phyloP scores from a whole-genome alignment of 2,888 invertebrate genomes.

The Drosophila macrospina region DNA sequence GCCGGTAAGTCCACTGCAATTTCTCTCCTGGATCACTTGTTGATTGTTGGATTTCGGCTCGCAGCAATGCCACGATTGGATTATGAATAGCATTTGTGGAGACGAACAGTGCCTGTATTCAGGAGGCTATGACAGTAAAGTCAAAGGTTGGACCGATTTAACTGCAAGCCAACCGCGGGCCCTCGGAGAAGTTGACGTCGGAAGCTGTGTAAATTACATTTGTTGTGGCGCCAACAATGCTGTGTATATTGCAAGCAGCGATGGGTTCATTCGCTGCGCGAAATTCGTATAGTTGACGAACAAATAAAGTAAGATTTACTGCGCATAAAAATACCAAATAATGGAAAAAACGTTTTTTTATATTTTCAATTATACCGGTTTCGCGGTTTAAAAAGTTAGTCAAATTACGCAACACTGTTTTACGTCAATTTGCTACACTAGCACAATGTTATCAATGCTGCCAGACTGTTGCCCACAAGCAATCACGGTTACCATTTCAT shows the following conservation, averaged over 20 bases:
- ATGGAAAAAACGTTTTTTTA: no score
- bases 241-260: slow-evolving; percentile 81
- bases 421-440: slow-evolving; percentile 13
- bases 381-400: neutral
- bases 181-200: slow-evolving; percentile 80
- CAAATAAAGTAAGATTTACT: slow-evolving; percentile 4
- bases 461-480: no score
- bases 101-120: slow-evolving; percentile 79
- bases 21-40: neutral
- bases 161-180: slow-evolving; percentile 68
- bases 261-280: slow-evolving; percentile 81
- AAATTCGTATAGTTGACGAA: slow-evolving; percentile 67
- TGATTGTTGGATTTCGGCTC: neutral
- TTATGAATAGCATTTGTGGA: slow-evolving; percentile 83
- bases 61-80: slow-evolving; percentile 84
- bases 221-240: slow-evolving; percentile 75
- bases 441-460: no score
- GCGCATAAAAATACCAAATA: no score
- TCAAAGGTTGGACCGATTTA: slow-evolving; percentile 83
- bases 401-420: neutral
- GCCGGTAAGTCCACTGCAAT: slow-evolving; percentile 60
- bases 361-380: no score
- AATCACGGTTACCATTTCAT: no score
- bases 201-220: slow-evolving; percentile 82
- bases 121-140: slow-evolving; percentile 84